Evolutionary conservation across 1,140 invertebrate species (phyloP), one percentile per base, ranked within the genome.

Genomic region (Sitobion miscanthi): DNA sequence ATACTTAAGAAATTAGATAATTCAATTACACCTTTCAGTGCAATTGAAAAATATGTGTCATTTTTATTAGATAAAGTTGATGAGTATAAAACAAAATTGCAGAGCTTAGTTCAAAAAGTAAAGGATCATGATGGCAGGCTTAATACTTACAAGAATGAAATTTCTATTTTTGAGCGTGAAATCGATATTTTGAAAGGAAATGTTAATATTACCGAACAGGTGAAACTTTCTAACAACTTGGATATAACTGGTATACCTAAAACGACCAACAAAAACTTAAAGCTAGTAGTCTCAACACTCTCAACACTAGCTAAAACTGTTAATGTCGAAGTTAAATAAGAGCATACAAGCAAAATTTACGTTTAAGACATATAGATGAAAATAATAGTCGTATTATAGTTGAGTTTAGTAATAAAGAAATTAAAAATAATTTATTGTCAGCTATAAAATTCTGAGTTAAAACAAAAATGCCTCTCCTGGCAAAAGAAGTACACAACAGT

Each of bases 371-470:
- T 77, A 35, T 3, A 35, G 11, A 77, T 3, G 1, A 77, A 77
- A 14, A 77, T 77, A 77, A 77, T 77, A 77, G n/a, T 35, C 69
- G n/a, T 77, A n/a, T 77, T 77, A 77, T 77, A n/a, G 69, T 77
- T n/a, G 25, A 77, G 35, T n/a, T 77, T 62, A 30, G 25, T 20
- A 52, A 52, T 52, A 52, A 52, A 52, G 52, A 52, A 52, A 52
- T 52, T 52, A 52, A 52, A 1, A 52, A 52, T 52, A 52, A 52
- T 52, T 52, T 52, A 52, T 20, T 52, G 52, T 20, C 52, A 20
- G 2, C 52, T 17, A 52, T 52, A 17, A 52, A 52, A 52, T 52
- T 1, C 52, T 20, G 52, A 52, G 52, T 52, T 52, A 52, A 52
- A 52, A 1, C 52, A 52, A 52, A 52, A 52, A 52, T 52, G 52